A percentile compares a stretch with the other conserved stretches of the same genome.
Evolutionary conservation across 1,140 invertebrate genomes (phyloP).

Genomic region (Myzus persicae): DNA sequence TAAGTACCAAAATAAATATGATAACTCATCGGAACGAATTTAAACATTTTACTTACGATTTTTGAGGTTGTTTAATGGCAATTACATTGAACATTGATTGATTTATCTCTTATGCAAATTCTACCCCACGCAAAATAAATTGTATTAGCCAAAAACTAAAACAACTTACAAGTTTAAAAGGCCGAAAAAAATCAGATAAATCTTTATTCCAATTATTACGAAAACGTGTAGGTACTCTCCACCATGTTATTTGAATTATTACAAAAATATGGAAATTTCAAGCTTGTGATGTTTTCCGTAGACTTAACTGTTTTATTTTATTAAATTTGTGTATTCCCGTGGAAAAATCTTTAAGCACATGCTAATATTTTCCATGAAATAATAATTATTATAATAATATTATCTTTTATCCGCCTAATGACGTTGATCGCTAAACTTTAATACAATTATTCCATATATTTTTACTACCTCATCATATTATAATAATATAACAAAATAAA

Average conservation of each 20-base stretch:
- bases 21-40: not conserved
- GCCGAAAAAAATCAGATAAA: not conserved
- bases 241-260: not conserved
- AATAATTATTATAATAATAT: not conserved
- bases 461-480: not conserved
- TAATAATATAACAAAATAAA: not conserved
- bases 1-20: conserved; percentile 13
- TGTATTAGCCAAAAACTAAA: not conserved
- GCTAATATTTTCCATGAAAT: not conserved
- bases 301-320: not conserved
- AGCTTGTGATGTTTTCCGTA: not conserved
- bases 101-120: conserved; percentile 28
- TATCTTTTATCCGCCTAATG: not conserved
- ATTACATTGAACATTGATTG: conserved; percentile 5
- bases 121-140: not conserved
- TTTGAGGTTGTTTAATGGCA: not conserved
- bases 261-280: conserved; percentile 2
- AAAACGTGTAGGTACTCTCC: not conserved
- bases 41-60: conserved; percentile 2
- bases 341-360: not conserved
- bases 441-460: not conserved
- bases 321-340: not conserved
- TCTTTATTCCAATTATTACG: conserved; percentile 16
- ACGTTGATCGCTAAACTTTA: not conserved
- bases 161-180: not conserved